These are phyloP conservation scores for Cephus pygmeus DNA, from an alignment of 2,888 invertebrate species.

Conservation along the genomic window DNA sequence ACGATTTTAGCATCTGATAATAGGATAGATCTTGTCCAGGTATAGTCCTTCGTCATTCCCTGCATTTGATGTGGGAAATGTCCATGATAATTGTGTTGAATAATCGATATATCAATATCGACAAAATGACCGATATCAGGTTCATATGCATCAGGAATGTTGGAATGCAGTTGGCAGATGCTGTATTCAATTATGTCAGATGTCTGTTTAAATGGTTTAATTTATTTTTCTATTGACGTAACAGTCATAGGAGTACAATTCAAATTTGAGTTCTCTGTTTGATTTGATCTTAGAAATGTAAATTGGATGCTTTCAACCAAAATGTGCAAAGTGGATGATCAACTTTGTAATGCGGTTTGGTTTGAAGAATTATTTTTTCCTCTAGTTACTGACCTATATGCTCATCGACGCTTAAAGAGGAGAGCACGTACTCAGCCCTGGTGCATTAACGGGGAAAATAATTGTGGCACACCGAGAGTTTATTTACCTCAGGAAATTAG, in stretches of 20 bases:
- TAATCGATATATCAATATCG: background rate
- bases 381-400: slow-evolving; percentile 16
- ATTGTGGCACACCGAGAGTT: background rate
- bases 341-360: background rate
- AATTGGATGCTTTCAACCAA: background rate
- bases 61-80: background rate
- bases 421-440: background rate
- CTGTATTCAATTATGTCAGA: background rate
- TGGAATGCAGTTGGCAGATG: background rate
- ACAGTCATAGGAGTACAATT: background rate
- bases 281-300: background rate
- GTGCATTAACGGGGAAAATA: background rate
- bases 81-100: background rate
- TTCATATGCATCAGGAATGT: no score
- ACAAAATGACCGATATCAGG: background rate
- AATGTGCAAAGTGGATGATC: background rate
- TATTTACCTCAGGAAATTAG: background rate
- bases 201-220: background rate
- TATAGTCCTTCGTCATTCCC: background rate
- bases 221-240: background rate
- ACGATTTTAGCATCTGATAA: background rate
- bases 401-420: slow-evolving; percentile 14
- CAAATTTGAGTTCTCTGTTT: background rate
- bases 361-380: slow-evolving; percentile 2
- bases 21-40: background rate